phyloP scores from a whole-genome alignment of 2,797 vertebrate genomes.

The Syngnathus acus region DNA sequence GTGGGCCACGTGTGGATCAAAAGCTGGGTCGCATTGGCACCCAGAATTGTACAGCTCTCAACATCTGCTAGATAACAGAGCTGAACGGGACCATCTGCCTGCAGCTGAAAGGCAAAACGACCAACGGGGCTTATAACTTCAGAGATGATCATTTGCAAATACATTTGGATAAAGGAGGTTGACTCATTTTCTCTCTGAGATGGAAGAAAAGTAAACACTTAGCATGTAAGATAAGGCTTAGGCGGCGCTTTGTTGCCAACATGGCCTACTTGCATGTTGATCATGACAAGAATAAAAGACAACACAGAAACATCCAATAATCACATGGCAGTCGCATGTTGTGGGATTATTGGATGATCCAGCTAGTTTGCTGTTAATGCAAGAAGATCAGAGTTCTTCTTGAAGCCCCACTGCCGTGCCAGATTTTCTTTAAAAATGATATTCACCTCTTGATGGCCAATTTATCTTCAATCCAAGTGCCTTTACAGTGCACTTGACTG shows the following conservation, averaged over 20 bases:
- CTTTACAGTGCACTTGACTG: not conserved
- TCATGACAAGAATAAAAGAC: not conserved
- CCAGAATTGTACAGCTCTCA: constrained; percentile 35
- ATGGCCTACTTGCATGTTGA: not conserved
- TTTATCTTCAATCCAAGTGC: constrained; percentile 3
- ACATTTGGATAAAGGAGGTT: not conserved
- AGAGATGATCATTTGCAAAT: constrained; percentile 4
- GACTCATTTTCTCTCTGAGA: not conserved
- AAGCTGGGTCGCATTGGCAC: constrained; percentile 54
- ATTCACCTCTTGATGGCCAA: not conserved
- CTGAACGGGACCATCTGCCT: constrained; percentile 56
- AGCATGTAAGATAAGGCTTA: not conserved
- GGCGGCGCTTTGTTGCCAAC: not conserved
- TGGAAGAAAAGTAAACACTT: not conserved
- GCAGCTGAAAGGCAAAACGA: constrained; percentile 28
- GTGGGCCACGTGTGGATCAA: constrained; percentile 43
- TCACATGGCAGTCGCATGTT: not conserved
- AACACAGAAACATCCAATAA: not conserved
- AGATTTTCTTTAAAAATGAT: not conserved
- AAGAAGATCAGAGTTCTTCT: not conserved
- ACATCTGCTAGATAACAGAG: constrained; percentile 47
- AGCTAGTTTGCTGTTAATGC: not conserved
- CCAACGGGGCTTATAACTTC: constrained; percentile 29
- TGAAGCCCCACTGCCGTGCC: not conserved
- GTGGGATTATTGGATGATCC: constrained; percentile 2